These are phyloP conservation scores for Drosophila biarmipes DNA, from an alignment of 1,140 invertebrate genomes.

Conservation along the genomic window DNA sequence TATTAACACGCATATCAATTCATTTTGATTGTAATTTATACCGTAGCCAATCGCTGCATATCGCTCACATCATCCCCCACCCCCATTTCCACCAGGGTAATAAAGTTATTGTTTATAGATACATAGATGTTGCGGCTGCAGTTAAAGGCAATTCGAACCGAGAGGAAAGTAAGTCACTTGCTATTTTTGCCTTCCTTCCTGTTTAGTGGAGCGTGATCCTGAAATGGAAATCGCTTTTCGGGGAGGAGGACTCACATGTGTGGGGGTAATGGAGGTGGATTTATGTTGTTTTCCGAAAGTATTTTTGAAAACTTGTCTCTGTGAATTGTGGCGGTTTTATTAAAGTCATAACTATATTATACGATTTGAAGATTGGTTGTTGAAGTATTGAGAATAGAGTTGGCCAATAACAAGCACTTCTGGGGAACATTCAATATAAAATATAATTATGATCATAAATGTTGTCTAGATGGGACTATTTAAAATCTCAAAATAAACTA, in stretches of 20 bases:
- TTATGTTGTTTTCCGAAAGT: slow-evolving; percentile 5
- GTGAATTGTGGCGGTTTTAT: background rate
- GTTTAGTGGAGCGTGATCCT: slow-evolving; percentile 53
- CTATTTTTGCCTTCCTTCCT: slow-evolving; percentile 32
- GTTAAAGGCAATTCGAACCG: slow-evolving; percentile 55
- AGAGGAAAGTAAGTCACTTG: slow-evolving; percentile 50
- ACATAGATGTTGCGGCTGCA: slow-evolving; percentile 73
- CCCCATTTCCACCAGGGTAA: slow-evolving; percentile 28
- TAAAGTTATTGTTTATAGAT: slow-evolving; percentile 82
- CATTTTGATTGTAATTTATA: slow-evolving; percentile 83
- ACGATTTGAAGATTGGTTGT: background rate
- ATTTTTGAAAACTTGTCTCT: slow-evolving; percentile 15
- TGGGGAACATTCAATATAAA: too few species aligned
- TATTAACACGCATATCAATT: slow-evolving; percentile 83
- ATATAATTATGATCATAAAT: too few species aligned
- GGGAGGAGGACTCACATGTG: background rate
- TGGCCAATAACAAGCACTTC: background rate
- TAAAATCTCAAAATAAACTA: too few species aligned
- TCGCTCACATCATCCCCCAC: slow-evolving; percentile 68
- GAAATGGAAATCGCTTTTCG: slow-evolving; percentile 33
- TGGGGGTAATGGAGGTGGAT: background rate
- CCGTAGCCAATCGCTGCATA: slow-evolving; percentile 79
- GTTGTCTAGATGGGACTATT: too few species aligned
- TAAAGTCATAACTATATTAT: background rate
- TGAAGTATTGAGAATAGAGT: background rate